Base-by-base conservation (phyloP, 2,113 vertebrate genomes). In the Leptocoma aspasia region DNA sequence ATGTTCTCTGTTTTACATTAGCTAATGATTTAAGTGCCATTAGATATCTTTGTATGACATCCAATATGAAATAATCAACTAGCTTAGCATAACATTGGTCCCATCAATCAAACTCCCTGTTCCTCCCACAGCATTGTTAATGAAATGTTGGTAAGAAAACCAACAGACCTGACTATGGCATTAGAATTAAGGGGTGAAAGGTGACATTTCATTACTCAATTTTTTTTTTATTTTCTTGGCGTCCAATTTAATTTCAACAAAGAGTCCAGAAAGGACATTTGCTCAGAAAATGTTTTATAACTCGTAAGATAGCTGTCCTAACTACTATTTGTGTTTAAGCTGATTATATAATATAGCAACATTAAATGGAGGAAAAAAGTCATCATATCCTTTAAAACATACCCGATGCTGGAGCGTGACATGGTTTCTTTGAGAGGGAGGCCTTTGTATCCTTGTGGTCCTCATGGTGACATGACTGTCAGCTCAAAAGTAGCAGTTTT, bases 1-100 rank as follows among this genome's bases (percentile, higher is more conserved):
- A 76, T 86, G 82, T 54, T 65, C 87, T 82, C 68, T 92, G 79
- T 56, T 96, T 94, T 86, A 92, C 86, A 91, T 94, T 92, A 93
- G 61, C 93, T 93, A 84, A 94, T 96, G 89, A 95, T 95, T 95
- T 93, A 95, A 92, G 91, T 86, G 64, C 57, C 59, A 88, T 94
- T 94, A 95, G 77, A 94, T 96, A 96, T 92, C 78, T 93, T 96
- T 96, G 61, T 87, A 84, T 94, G 95, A 95, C 94, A 95, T 81
- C 65, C 94, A 93, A 69, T 76, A 93, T 92, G 95, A 96, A 97
- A 97, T 95, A 93, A 97, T 96, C 92, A 86, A 92, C 92, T 89
- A 86, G 56, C 82, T 89, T 94, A 90, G 71, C 6, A 4, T 73
- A 95, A 88, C 79, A 66, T 20, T 89, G 57, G 72, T 91, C 65